phyloP scores from a whole-genome alignment of 1,140 invertebrate genomes.

The Mamestra configurata region DNA sequence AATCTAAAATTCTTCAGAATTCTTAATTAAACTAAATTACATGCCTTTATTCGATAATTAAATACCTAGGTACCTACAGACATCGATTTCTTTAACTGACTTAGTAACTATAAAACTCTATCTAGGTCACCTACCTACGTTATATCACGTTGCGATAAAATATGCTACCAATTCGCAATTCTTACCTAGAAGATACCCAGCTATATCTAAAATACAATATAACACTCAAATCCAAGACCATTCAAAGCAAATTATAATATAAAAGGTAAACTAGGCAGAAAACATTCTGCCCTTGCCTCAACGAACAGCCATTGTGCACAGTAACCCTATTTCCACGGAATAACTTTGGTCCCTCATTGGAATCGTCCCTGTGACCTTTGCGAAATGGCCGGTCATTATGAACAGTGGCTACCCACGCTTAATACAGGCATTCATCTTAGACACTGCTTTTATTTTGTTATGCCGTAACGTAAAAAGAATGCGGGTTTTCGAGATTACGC shows the following conservation, averaged over 20 bases:
- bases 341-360: slow-evolving; percentile 20
- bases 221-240: not conserved
- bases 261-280: not conserved
- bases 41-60: too few species aligned
- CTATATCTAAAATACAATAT: not conserved
- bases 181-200: not conserved
- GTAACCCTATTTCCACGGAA: slow-evolving; percentile 32
- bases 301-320: slow-evolving; percentile 15
- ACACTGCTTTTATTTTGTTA: slow-evolving; percentile 15
- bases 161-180: too few species aligned
- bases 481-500: slow-evolving; percentile 22
- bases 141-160: too few species aligned
- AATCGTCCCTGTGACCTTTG: slow-evolving; percentile 35
- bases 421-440: slow-evolving; percentile 38
- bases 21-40: too few species aligned
- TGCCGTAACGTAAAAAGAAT: not conserved
- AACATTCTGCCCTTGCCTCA: not conserved
- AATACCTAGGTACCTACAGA: too few species aligned
- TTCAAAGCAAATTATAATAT: not conserved
- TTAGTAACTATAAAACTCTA: not conserved
- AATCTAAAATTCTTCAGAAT: too few species aligned
- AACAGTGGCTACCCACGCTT: slow-evolving; percentile 40
- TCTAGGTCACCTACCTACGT: too few species aligned
- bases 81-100: too few species aligned
- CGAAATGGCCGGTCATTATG: slow-evolving; percentile 34